phyloP scores from a whole-genome alignment of 2,797 vertebrate genomes.

The Micromesistius poutassou region DNA sequence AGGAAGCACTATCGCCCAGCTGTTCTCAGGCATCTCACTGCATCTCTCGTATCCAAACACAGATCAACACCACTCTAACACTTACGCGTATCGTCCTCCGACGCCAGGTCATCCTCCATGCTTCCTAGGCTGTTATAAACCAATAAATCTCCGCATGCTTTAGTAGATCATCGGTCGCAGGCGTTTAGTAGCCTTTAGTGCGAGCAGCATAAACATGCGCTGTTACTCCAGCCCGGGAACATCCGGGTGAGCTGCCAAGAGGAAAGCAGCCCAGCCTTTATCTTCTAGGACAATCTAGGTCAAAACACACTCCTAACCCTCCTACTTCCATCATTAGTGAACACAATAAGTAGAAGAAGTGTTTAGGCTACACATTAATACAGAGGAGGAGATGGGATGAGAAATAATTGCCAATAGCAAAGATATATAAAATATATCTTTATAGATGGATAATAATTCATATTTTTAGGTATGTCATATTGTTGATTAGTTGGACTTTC shows the following conservation, averaged over 20 bases:
- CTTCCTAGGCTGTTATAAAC: neutral
- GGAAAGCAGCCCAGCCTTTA: neutral
- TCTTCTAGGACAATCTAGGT: neutral
- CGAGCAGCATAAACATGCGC: neutral
- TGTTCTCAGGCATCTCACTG: neutral
- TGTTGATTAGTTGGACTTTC: neutral
- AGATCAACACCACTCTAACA: slow-evolving; percentile 13
- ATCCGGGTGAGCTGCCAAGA: slow-evolving; percentile 31
- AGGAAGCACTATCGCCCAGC: neutral
- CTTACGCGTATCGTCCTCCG: slow-evolving; percentile 73
- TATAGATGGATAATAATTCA: neutral
- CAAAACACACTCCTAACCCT: neutral
- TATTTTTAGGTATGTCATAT: neutral
- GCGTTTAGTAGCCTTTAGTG: neutral
- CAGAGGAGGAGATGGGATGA: neutral
- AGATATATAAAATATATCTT: neutral
- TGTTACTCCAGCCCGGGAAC: slow-evolving; percentile 4
- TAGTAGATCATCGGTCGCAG: neutral
- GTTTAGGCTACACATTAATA: neutral
- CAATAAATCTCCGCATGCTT: neutral
- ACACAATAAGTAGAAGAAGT: neutral
- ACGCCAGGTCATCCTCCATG: slow-evolving; percentile 70
- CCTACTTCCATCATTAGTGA: neutral
- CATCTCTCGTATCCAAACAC: neutral
- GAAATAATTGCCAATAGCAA: neutral